Percentiles rank a stretch among this genome's conserved stretches.
These are phyloP conservation scores for Agrypnia vestita DNA, from an alignment of 1,140 invertebrate genomes.

Conservation along the genomic window DNA sequence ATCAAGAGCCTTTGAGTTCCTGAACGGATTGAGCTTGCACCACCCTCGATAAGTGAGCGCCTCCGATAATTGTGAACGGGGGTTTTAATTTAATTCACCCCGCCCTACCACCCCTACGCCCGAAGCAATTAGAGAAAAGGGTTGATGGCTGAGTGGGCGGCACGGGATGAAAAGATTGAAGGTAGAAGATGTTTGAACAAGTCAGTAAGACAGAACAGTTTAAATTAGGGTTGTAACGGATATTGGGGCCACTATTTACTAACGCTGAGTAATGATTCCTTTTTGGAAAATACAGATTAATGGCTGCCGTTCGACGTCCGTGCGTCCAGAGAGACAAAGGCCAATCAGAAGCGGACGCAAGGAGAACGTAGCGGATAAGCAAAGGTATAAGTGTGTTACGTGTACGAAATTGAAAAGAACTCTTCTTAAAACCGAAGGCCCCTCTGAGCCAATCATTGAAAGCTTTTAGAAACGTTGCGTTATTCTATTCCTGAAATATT, in stretches of 20 bases:
- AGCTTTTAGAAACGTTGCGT: no score
- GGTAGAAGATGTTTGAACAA: constrained; percentile 3
- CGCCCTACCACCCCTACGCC: not conserved
- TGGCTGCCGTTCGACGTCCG: no score
- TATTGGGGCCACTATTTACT: not conserved
- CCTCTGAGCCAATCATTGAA: no score
- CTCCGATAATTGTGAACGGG: constrained; percentile 1
- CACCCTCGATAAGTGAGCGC: not conserved
- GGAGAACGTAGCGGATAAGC: no score
- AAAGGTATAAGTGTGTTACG: no score
- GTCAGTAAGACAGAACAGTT: not conserved
- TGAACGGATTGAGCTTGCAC: no score
- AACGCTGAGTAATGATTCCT: constrained; percentile 2
- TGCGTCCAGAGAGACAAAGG: no score
- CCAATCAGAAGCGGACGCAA: no score
- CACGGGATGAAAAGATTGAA: not conserved
- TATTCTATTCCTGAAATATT: no score
- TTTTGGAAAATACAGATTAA: not conserved
- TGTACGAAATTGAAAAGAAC: no score
- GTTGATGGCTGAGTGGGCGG: not conserved
- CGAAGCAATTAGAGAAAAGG: constrained; percentile 6
- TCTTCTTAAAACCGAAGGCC: no score
- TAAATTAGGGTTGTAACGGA: not conserved
- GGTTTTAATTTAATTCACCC: constrained; percentile 9
- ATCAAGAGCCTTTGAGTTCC: no score